Evolutionary conservation across 2,888 invertebrate species (phyloP).

Genomic region (Graphium colonna): DNA sequence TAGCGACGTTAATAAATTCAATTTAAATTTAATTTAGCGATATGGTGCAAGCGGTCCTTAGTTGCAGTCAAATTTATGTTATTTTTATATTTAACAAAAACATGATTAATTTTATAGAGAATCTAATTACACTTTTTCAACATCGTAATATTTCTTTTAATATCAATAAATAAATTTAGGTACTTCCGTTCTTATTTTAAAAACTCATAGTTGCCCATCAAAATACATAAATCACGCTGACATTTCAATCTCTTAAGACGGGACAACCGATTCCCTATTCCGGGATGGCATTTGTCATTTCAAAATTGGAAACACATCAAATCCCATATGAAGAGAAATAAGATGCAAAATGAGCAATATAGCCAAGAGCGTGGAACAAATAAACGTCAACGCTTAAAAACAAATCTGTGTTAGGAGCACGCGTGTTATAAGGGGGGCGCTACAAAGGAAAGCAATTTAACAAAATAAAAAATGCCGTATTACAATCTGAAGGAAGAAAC

Average conservation of each 20-base stretch:
- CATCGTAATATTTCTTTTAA: too few relatives aligned
- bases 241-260: neutral
- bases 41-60: too few relatives aligned
- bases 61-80: too few relatives aligned
- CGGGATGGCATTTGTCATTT: slow-evolving; percentile 5
- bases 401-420: slow-evolving; percentile 66
- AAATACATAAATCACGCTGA: slow-evolving; percentile 14
- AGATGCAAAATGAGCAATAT: slow-evolving; percentile 55
- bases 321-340: slow-evolving; percentile 26
- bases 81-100: too few relatives aligned
- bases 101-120: too few relatives aligned
- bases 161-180: too few relatives aligned
- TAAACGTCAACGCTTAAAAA: slow-evolving; percentile 73
- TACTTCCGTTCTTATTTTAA: too few relatives aligned
- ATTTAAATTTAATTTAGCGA: too few relatives aligned
- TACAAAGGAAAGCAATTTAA: slow-evolving; percentile 78
- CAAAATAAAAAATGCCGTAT: slow-evolving; percentile 73
- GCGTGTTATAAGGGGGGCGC: slow-evolving; percentile 60
- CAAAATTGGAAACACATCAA: slow-evolving; percentile 22
- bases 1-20: too few relatives aligned
- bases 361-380: slow-evolving; percentile 69
- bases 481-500: slow-evolving; percentile 59
- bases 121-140: too few relatives aligned
- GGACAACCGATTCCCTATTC: neutral
- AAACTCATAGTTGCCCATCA: slow-evolving; percentile 34